Evolutionary conservation across 2,113 vertebrate genomes (phyloP).

Genomic region (Pampusana beccarii): DNA sequence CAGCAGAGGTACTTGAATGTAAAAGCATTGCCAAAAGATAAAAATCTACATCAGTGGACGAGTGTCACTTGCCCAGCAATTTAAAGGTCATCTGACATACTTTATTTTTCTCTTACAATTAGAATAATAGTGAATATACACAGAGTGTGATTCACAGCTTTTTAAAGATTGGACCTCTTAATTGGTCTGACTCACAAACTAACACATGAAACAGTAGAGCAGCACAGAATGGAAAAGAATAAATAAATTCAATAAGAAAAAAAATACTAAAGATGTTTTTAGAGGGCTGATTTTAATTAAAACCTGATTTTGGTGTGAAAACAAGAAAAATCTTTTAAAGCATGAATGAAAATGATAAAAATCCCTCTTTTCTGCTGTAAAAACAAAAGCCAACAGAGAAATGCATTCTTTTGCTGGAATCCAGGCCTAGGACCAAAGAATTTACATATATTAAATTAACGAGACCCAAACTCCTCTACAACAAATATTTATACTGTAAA

Average conservation of each 20-base stretch:
- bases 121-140: not conserved
- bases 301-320: not conserved
- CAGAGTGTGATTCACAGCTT: not conserved
- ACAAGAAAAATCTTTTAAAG: slow-evolving; percentile 1
- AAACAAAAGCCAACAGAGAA: slow-evolving; percentile 21
- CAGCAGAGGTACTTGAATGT: slow-evolving; percentile 50
- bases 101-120: slow-evolving; percentile 29
- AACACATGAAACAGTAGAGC: not conserved
- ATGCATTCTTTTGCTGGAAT: slow-evolving; percentile 47
- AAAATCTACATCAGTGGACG: slow-evolving; percentile 36
- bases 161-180: not conserved
- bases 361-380: slow-evolving; percentile 5
- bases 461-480: slow-evolving; percentile 36
- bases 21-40: slow-evolving; percentile 65
- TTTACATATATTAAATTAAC: slow-evolving; percentile 51
- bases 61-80: slow-evolving; percentile 39
- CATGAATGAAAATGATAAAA: slow-evolving; percentile 5
- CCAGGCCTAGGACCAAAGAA: slow-evolving; percentile 9
- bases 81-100: slow-evolving; percentile 58
- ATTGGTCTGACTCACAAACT: not conserved
- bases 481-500: slow-evolving; percentile 50
- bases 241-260: not conserved
- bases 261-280: not conserved
- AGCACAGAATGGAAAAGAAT: not conserved
- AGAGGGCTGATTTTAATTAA: slow-evolving; percentile 18